A percentile compares a stretch with the other conserved stretches of the same genome.
Conservation (phyloP, 2,113 vertebrate genomes). For the Bos taurus region ARS-UCD2.0 NC_037329.1:119564501-119565000, state of each 20-base stretch:
- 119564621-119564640: accelerated
- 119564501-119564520: background rate
- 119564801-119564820: too few species aligned
- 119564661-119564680: background rate
- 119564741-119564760: too few species aligned
- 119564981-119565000: background rate
- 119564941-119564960: background rate
- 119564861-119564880: too few species aligned
- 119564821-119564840: too few species aligned
- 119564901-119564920: background rate
- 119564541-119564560: background rate
- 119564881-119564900: too few species aligned
- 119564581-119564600: background rate
- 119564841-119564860: too few species aligned
- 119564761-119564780: too few species aligned
- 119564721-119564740: background rate
- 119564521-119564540: background rate
- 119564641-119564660: background rate
- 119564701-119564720: background rate
- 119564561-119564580: background rate
- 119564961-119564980: background rate
- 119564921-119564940: background rate
- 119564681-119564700: background rate
- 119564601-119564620: background rate
- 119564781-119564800: too few species aligned